A percentile compares a stretch with the other conserved stretches of the same genome.
These are phyloP conservation scores for Philereme transversata DNA, from an alignment of 2,888 invertebrate genomes.

Conservation along the genomic window DNA sequence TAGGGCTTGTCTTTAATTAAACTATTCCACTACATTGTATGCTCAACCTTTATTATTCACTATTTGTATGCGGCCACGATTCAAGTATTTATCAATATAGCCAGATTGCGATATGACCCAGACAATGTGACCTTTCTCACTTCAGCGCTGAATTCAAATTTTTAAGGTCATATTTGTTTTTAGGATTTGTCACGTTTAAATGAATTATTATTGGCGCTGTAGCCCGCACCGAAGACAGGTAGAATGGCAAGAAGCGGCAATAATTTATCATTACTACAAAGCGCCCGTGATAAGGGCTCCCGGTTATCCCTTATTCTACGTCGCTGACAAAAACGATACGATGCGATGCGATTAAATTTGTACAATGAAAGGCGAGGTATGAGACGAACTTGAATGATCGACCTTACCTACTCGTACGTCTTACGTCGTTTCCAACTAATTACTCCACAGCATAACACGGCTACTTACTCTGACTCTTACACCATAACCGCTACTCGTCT, in stretches of 20 bases:
- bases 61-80: constrained; percentile 23
- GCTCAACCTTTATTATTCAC: constrained; percentile 16
- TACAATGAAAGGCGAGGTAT: background rate
- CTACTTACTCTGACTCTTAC: too few relatives aligned
- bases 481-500: too few relatives aligned
- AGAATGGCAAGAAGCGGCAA: constrained; percentile 43
- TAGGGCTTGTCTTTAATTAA: constrained; percentile 18
- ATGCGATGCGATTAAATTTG: background rate
- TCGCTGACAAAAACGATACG: constrained; percentile 11
- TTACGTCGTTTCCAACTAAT: too few relatives aligned
- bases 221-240: constrained; percentile 40
- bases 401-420: too few relatives aligned
- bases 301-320: constrained; percentile 34
- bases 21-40: constrained; percentile 17
- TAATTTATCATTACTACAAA: constrained; percentile 71
- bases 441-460: too few relatives aligned
- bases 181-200: constrained; percentile 35
- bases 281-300: constrained; percentile 62
- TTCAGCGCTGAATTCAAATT: constrained; percentile 30
- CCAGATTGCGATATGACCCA: constrained; percentile 36
- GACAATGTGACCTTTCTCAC: constrained; percentile 31
- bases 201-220: constrained; percentile 38
- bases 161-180: constrained; percentile 29
- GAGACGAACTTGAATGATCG: background rate
- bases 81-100: constrained; percentile 33